These are phyloP conservation scores for Erinaceus europaeus DNA, from an alignment of 2,113 vertebrate genomes.

Conservation along the genomic window DNA sequence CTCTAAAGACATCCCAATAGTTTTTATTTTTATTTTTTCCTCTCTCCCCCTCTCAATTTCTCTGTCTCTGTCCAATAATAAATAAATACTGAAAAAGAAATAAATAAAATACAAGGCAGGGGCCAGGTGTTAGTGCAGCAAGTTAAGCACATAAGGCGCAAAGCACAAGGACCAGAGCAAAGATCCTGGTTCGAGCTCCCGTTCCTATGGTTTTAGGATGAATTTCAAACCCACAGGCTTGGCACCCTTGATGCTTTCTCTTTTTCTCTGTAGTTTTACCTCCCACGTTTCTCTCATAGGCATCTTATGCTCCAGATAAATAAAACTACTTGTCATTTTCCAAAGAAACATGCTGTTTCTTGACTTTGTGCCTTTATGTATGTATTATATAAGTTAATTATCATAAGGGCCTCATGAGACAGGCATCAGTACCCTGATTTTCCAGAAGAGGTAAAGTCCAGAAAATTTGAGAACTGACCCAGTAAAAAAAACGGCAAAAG, in stretches of 20 bases:
- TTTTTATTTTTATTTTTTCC: too few species aligned
- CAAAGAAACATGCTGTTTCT: slow-evolving; percentile 12
- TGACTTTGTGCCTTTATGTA: background rate
- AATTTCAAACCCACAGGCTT: slow-evolving; percentile 56
- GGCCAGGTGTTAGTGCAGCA: too few species aligned
- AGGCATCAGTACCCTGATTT: background rate
- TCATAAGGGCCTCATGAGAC: background rate
- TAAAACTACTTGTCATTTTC: background rate
- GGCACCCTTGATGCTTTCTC: slow-evolving; percentile 16
- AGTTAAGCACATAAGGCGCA: too few species aligned
- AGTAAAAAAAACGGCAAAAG: background rate
- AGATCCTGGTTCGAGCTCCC: too few species aligned
- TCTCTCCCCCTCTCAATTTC: too few species aligned
- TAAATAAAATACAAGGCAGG: too few species aligned
- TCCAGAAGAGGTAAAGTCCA: background rate
- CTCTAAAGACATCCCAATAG: slow-evolving; percentile 33
- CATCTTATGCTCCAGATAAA: background rate
- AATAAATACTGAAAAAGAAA: too few species aligned
- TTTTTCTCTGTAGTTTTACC: background rate
- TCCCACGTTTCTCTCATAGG: background rate
- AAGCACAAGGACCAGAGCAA: too few species aligned
- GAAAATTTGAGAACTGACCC: background rate
- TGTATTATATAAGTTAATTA: background rate
- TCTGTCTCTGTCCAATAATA: too few species aligned
- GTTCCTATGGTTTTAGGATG: too few species aligned